These are phyloP conservation scores for Montipora efflorescens DNA, from an alignment of 64 coral and sea anemone species.

Conservation along the genomic window DNA sequence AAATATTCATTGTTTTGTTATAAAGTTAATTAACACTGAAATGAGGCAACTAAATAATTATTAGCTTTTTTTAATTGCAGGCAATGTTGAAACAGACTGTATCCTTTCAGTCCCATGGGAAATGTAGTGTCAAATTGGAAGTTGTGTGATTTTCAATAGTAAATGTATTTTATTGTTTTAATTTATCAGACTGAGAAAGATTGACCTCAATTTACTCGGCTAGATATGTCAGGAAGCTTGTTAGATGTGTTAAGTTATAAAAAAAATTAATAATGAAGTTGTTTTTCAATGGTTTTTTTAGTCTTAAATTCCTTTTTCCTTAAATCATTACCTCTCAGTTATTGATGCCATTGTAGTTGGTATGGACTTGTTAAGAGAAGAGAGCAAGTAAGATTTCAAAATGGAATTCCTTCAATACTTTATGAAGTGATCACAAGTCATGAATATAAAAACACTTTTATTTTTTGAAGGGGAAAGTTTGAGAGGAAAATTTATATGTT, in stretches of 20 bases:
- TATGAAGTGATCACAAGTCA: not conserved
- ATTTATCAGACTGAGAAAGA: no score
- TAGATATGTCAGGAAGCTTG: no score
- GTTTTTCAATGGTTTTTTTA: not conserved
- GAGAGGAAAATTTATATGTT: constrained; percentile 97
- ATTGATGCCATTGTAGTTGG: constrained; percentile 99
- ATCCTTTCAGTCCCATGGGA: constrained; percentile 56
- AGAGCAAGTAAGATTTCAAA: constrained; percentile 63
- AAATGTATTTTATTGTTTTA: no score
- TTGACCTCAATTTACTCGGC: no score
- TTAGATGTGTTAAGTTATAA: no score
- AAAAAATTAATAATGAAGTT: no score
- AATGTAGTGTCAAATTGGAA: no score
- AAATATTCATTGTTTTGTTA: no score
- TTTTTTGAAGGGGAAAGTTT: constrained; percentile 80
- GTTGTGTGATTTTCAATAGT: no score
- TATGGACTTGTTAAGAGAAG: constrained; percentile 81
- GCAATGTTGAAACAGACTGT: constrained; percentile 97
- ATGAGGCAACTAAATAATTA: no score
- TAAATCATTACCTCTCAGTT: constrained; percentile 63
- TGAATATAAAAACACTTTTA: not conserved
- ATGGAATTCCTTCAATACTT: no score
- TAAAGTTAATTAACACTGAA: no score
- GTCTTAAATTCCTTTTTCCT: not conserved
- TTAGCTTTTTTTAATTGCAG: constrained; percentile 46